Evolutionary conservation across 2,888 invertebrate genomes (phyloP), one percentile per base, ranked within the genome.

Genomic region (Fragum fragum): DNA sequence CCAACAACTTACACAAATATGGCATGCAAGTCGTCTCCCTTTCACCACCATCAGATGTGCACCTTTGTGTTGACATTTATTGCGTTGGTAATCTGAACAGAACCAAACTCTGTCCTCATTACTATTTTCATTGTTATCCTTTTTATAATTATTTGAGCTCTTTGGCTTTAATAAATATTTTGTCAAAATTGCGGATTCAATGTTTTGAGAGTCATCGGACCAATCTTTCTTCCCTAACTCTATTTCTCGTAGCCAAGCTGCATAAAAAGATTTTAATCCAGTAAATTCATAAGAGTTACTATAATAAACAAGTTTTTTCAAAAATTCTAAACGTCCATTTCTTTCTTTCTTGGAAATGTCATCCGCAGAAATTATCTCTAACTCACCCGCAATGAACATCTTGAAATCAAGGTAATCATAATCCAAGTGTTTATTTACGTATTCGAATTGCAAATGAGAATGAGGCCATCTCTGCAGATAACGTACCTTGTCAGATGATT

Each of bases 1-100:
- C 32, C 61, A 61, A 61, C 32, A 61, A 61, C 28, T n/a, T 14
- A 32, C 61, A 32, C 61, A 61, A 32, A 61, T 61, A n/a, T 61
- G 61, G 18, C 28, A 28, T 14, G 32, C 32, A n/a, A 61, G 14
- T n/a, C n/a, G 14, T 61, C n/a, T 61, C 14, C 61, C 61, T n/a
- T 61, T 61, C 16, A 61, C 16, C 6, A 32, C 11, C 26, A 61
- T 29, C n/a, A 32, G 18, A 29, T 61, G 61, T 18, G 32, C 18
- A 3, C 18, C 1, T 32, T 61, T 61, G 28, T 29, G 29, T 6
- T 7, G 29, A 61, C 61, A 61, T n/a, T 61, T 61, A 32, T 61
- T 57, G 1, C 26, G 5, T 5, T 16, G 11, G 5, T 52, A 16
- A 16, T 16, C 21, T 3, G 21, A 16, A 9, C 26, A 61, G 32